These are phyloP conservation scores for Caenorhabditis plicata DNA, from an alignment of 2,888 invertebrate genomes.

Conservation along the genomic window DNA sequence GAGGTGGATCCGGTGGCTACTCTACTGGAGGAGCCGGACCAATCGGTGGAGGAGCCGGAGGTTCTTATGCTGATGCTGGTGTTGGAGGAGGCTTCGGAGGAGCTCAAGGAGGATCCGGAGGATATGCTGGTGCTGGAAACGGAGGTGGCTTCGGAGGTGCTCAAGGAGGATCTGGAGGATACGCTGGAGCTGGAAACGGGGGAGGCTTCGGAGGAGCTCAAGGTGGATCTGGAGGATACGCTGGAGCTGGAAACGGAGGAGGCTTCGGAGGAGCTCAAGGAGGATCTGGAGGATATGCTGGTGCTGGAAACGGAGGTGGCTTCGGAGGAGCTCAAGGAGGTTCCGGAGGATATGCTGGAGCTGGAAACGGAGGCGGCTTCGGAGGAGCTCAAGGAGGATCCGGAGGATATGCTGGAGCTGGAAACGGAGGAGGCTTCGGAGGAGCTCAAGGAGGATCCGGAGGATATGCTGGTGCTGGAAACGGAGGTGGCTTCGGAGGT, in stretches of 20 bases:
- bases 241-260: slow-evolving; percentile 9
- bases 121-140: slow-evolving; percentile 2
- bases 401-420: slow-evolving; percentile 4
- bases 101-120: slow-evolving; percentile 8
- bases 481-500: slow-evolving; percentile 4
- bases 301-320: slow-evolving; percentile 4
- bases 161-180: slow-evolving; percentile 18
- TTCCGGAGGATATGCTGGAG: slow-evolving; percentile 31
- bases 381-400: slow-evolving; percentile 1
- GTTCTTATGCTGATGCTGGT: not conserved
- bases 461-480: too few species aligned
- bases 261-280: slow-evolving; percentile 10
- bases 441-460: too few species aligned
- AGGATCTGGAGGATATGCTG: slow-evolving; percentile 12
- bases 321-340: too few species aligned
- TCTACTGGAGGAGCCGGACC: not conserved
- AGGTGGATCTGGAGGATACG: slow-evolving; percentile 12
- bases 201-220: slow-evolving; percentile 23
- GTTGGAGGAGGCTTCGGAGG: slow-evolving; percentile 13
- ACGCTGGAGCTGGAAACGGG: slow-evolving; percentile 7
- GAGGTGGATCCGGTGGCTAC: slow-evolving; percentile 8
- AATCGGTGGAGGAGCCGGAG: slow-evolving; percentile 10
- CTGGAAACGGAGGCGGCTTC: slow-evolving; percentile 5
- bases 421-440: too few species aligned
- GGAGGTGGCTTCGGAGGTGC: slow-evolving; percentile 11